Base-by-base conservation (phyloP, 2,797 vertebrate species). In the Sus cebifrons region DNA sequence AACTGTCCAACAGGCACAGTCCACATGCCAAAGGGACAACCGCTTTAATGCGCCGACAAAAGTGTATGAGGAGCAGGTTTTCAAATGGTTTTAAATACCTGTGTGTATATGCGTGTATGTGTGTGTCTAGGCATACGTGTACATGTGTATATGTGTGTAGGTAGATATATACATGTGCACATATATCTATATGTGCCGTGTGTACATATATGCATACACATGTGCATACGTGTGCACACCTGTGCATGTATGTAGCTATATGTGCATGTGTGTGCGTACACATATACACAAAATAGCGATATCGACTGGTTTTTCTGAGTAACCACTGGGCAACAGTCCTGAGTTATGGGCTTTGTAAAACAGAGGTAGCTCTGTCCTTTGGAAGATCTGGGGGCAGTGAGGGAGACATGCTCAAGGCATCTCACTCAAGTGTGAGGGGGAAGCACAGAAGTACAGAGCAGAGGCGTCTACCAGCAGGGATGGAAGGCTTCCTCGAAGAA, bases 401-500 rank as follows among this genome's bases (percentile, higher is more conserved):
- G 21, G 32, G 18, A 68, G 20, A 68, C 10, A 54, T 13, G 73
- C 25, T 25, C 23, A 32, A 49, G 16, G 16, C 11, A 58, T 14
- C 71, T 62, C 49, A 54, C n/a, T 56, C 15, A 78, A 71, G 20
- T 64, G 13, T 49, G 54, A 70, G 15, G 0, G 7, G 20, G 64
- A 87, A 65, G 56, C 44, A 54, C 40, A 86, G 25, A 36, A 68
- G 32, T 17, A 27, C 5, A 68, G 17, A 62, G 83, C 20, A 58
- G 32, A 52, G 11, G 62, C 10, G 15, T 23, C 29, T 23, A 49
- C 13, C 40, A 29, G 27, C 40, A 65, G 29, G 52, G 32, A 9
- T 65, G 58, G 75, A 73, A 62, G 64, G 12, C 25, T 74, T 82
- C 75, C 85, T 83, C 16, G 84, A 64, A 91, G 44, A 89, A 79